A percentile compares a stretch with the other conserved stretches of the same genome.
Evolutionary conservation across 2,888 invertebrate species (phyloP).

Genomic region (Urechis unicinctus): DNA sequence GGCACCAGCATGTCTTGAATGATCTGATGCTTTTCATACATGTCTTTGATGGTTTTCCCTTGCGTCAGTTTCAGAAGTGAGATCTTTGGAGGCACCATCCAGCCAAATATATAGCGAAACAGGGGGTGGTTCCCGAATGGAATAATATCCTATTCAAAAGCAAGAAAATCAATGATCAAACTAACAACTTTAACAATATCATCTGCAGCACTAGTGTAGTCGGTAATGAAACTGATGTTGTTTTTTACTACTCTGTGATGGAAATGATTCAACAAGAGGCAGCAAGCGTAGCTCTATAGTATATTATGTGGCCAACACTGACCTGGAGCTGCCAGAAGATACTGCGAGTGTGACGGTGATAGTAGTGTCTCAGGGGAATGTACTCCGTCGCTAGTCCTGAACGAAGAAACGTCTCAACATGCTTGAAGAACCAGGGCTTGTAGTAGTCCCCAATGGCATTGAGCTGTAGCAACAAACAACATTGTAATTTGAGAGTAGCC

Average conservation of each 20-base stretch:
- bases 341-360: conserved; percentile 72
- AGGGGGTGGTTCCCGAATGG: conserved; percentile 72
- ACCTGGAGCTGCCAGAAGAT: conserved; percentile 81
- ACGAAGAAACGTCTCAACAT: conserved; percentile 59
- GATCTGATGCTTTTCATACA: conserved; percentile 72
- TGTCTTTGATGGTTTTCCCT: conserved; percentile 61
- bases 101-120: conserved; percentile 70
- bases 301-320: too few relatives aligned
- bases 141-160: conserved; percentile 69
- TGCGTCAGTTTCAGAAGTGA: conserved; percentile 73
- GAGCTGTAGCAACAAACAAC: conserved; percentile 52
- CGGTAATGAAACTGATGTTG: too few relatives aligned
- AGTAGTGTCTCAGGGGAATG: conserved; percentile 74
- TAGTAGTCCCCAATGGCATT: conserved; percentile 72
- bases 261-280: too few relatives aligned
- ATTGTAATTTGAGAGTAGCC: too few relatives aligned
- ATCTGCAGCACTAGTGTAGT: too few relatives aligned
- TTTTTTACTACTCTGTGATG: too few relatives aligned
- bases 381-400: conserved; percentile 57
- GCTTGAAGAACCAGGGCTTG: conserved; percentile 78
- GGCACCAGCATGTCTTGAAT: conserved; percentile 78
- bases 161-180: background rate
- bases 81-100: conserved; percentile 78
- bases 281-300: too few relatives aligned
- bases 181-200: too few relatives aligned